phyloP scores from a whole-genome alignment of 2,888 invertebrate species.

The Philereme vetulata region DNA sequence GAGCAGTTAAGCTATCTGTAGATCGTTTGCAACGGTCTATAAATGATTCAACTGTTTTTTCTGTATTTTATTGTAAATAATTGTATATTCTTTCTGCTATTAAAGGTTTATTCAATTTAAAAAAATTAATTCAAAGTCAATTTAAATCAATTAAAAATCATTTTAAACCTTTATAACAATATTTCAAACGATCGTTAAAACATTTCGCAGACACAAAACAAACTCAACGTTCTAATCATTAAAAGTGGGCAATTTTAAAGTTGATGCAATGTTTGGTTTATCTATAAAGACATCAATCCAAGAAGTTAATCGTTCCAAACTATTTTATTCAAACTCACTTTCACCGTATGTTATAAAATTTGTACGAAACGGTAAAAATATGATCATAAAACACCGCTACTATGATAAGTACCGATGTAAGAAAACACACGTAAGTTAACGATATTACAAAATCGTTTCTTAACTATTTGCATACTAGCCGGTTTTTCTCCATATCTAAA shows the following conservation, averaged over 20 bases:
- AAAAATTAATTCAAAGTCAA: too few relatives aligned
- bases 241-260: background rate
- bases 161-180: too few relatives aligned
- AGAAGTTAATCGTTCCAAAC: constrained; percentile 4
- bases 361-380: constrained; percentile 39
- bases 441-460: constrained; percentile 20
- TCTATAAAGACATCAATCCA: constrained; percentile 11
- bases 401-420: constrained; percentile 26
- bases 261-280: background rate
- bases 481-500: background rate
- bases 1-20: too few relatives aligned
- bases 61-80: too few relatives aligned
- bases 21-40: too few relatives aligned
- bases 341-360: constrained; percentile 39
- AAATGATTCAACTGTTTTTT: too few relatives aligned
- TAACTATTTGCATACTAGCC: constrained; percentile 13
- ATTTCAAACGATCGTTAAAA: too few relatives aligned
- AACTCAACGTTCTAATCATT: background rate
- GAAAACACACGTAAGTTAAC: constrained; percentile 14
- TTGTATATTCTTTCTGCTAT: too few relatives aligned
- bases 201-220: too few relatives aligned
- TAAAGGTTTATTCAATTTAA: too few relatives aligned
- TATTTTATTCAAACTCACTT: constrained; percentile 32
- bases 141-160: too few relatives aligned
- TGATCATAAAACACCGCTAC: constrained; percentile 39